These are phyloP conservation scores for Lonchura striata DNA, from an alignment of 2,113 vertebrate species.

Conservation along the genomic window DNA sequence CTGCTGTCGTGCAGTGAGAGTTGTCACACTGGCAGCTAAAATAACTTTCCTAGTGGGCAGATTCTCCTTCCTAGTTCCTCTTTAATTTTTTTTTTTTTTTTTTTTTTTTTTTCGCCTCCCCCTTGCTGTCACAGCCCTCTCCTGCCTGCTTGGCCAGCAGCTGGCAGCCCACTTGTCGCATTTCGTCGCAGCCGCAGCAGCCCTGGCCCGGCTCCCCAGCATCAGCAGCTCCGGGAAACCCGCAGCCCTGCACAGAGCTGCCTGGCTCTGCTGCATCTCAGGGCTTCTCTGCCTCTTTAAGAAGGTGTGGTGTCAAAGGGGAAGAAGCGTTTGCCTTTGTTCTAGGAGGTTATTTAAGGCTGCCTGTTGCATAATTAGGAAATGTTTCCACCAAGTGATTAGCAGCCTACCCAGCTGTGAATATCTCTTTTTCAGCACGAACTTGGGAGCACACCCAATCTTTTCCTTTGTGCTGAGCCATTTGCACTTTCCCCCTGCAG, in stretches of 20 bases:
- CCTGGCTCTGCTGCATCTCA: background rate
- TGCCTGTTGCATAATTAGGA: constrained; percentile 4
- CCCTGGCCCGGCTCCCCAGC: background rate
- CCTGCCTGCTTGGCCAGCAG: background rate
- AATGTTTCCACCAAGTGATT: constrained; percentile 14
- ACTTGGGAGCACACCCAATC: background rate
- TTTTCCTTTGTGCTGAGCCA: background rate
- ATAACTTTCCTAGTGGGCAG: background rate
- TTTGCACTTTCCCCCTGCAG: background rate
- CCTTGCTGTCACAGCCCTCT: background rate
- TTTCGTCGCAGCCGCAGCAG: background rate
- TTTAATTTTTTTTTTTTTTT: background rate
- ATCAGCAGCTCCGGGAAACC: fast-evolving
- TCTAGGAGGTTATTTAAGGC: constrained; percentile 31
- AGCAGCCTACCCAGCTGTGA: background rate
- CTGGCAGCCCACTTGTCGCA: background rate
- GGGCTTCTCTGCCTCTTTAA: background rate
- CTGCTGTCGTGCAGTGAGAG: background rate
- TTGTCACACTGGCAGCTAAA: background rate
- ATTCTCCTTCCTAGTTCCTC: constrained; percentile 17
- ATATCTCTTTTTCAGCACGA: background rate
- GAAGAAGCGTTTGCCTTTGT: background rate
- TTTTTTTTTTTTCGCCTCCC: background rate
- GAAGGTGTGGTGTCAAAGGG: background rate
- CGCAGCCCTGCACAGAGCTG: background rate